Conservation (phyloP, 2,888 invertebrate genomes). For the Andrena chrysosceles region DNA sequence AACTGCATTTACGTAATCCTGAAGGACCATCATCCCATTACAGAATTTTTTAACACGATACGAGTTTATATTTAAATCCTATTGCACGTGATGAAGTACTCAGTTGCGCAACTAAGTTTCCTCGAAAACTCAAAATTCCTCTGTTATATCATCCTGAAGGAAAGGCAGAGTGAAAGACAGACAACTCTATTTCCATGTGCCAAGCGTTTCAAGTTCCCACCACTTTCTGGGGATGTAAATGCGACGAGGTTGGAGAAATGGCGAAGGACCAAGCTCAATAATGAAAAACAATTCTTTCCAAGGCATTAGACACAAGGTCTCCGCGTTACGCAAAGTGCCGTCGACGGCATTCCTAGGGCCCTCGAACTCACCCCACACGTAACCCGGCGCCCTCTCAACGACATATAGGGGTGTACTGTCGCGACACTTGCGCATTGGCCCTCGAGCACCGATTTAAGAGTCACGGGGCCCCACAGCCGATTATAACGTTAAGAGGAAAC, state of each 20-base stretch:
- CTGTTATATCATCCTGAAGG: too few species aligned
- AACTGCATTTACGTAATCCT: conserved; percentile 58
- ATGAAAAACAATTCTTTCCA: conserved; percentile 78
- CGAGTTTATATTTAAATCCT: not conserved
- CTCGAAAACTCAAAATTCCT: not conserved
- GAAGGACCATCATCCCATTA: conserved; percentile 14
- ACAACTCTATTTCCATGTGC: too few species aligned
- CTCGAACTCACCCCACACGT: conserved; percentile 62
- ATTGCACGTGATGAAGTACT: not conserved
- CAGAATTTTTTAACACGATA: conserved; percentile 32
- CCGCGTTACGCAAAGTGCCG: conserved; percentile 58
- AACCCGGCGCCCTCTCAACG: conserved; percentile 63
- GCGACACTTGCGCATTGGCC: conserved; percentile 74
- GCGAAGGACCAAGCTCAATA: not conserved
- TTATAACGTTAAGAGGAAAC: conserved; percentile 71
- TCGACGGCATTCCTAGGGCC: conserved; percentile 64
- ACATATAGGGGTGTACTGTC: conserved; percentile 79
- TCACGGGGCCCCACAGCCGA: conserved; percentile 60
- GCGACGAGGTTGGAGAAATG: too few species aligned
- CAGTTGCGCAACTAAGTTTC: not conserved
- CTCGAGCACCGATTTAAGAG: conserved; percentile 71
- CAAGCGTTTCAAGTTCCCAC: too few species aligned
- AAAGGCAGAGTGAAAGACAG: too few species aligned
- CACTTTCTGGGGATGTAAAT: too few species aligned
- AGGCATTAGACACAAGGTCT: conserved; percentile 71